Percentiles rank a stretch among this genome's conserved stretches.
phyloP scores from a whole-genome alignment of 2,888 invertebrate species.

The Hypena proboscidalis region DNA sequence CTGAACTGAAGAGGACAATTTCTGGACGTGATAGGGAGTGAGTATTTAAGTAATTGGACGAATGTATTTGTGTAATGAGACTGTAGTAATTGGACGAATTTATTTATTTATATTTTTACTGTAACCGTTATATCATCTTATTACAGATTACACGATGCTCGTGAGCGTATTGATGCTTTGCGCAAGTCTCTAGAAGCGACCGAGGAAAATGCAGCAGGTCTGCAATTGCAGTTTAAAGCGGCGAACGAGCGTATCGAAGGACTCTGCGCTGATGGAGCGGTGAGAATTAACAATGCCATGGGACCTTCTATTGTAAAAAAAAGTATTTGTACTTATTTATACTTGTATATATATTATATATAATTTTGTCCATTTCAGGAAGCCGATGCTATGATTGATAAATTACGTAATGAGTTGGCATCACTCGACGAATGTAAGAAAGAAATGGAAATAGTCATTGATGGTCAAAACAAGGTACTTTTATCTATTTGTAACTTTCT shows the following conservation, averaged over 20 bases:
- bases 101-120: neutral
- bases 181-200: neutral
- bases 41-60: slow-evolving; percentile 9
- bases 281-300: too few species aligned
- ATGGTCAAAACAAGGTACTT: slow-evolving; percentile 24
- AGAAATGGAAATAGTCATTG: slow-evolving; percentile 12
- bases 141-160: neutral
- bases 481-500: too few species aligned
- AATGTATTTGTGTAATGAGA: too few species aligned
- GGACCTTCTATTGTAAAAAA: too few species aligned
- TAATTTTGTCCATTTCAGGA: neutral
- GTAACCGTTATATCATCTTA: neutral
- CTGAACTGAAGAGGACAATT: slow-evolving; percentile 13
- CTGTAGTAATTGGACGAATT: too few species aligned
- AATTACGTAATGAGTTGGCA: neutral
- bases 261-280: neutral
- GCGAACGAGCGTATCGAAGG: neutral
- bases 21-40: slow-evolving; percentile 16
- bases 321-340: too few species aligned
- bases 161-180: neutral
- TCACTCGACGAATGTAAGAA: neutral
- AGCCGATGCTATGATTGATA: neutral
- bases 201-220: neutral
- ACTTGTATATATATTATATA: too few species aligned
- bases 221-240: neutral